Conservation (phyloP, 2,113 vertebrate genomes). For the Nanorana parkeri region DNA sequence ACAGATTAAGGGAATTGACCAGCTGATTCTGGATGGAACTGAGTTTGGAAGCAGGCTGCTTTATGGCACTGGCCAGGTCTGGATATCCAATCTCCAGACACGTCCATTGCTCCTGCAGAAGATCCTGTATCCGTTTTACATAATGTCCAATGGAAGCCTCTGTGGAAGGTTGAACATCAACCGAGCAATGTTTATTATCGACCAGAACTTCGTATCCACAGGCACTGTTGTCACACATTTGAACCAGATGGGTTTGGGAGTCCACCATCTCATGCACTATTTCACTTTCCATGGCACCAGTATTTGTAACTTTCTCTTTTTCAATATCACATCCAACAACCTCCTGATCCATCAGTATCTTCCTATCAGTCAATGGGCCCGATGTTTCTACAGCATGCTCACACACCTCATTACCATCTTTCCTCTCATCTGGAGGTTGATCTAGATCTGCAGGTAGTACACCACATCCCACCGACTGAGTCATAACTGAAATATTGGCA, state of each 20-base stretch:
- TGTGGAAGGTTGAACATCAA: constrained; percentile 59
- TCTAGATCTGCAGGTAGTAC: background rate
- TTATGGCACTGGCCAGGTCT: constrained; percentile 80
- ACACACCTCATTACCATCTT: background rate
- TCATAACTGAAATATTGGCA: constrained; percentile 63
- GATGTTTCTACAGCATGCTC: background rate
- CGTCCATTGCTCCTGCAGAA: constrained; percentile 95
- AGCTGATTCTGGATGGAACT: constrained; percentile 96
- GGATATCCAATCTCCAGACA: constrained; percentile 88
- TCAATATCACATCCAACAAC: background rate
- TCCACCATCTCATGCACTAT: background rate
- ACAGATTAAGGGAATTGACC: constrained; percentile 91
- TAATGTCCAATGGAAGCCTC: constrained; percentile 89
- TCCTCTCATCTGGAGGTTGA: constrained; percentile 46
- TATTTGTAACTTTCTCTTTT: background rate
- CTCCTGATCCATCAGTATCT: background rate
- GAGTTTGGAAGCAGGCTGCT: constrained; percentile 90
- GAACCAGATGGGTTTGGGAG: background rate
- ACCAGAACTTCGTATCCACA: constrained; percentile 4
- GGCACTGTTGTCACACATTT: background rate
- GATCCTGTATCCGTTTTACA: constrained; percentile 91
- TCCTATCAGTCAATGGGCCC: no score
- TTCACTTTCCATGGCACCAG: background rate
- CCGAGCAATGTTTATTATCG: constrained; percentile 53
- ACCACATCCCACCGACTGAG: constrained; percentile 56